Evolutionary conservation across 2,113 vertebrate species (phyloP), one percentile per base, ranked within the genome.

Genomic region (Empidonax alnorum): DNA sequence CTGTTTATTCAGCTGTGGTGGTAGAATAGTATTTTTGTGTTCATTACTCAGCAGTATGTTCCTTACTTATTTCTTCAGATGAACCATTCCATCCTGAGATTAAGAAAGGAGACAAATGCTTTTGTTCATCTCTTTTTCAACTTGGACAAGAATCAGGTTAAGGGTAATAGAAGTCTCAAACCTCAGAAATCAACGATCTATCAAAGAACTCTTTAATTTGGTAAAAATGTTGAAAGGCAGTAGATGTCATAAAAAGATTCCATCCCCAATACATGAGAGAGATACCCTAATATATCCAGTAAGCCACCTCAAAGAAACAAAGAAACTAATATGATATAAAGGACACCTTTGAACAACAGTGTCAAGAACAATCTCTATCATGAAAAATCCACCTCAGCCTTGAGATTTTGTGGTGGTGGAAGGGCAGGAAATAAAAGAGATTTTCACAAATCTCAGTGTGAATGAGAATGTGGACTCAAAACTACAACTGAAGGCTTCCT

Each of bases 1-100:
- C 42, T 92, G 65, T 84, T 94, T 92, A 66, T 90, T 73, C 85
- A 88, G 56, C 75, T 95, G 89, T 23, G 65, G 87, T 67, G 88
- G 56, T 12, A 71, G 61, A 77, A 84, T 9, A 84, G 22, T 39
- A 44, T 56, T 95, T 93, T 75, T 84, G 30, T 85, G 63, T 79
- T 75, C 66, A 56, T 93, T 82, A 87, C 56, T 87, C 81, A 89
- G 87, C 61, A 84, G 37, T 47, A 31, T 37, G 27, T 44, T 91
- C 73, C 30, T 71, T 59, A 71, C 12, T 75, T 8, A 44, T 82
- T 91, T 72, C 69, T 79, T 93, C 74, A 94, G 66, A 87, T 68
- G 31, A 78, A 41, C 24, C 52, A 56, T 65, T 89, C 66, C 62
- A 87, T 50, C 62, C 47, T 20, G 35, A 72, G 56, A 74, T 41